A percentile compares a stretch with the other conserved stretches of the same genome.
phyloP scores from a whole-genome alignment of 2,797 vertebrate genomes.

The Sciurus carolinensis region DNA sequence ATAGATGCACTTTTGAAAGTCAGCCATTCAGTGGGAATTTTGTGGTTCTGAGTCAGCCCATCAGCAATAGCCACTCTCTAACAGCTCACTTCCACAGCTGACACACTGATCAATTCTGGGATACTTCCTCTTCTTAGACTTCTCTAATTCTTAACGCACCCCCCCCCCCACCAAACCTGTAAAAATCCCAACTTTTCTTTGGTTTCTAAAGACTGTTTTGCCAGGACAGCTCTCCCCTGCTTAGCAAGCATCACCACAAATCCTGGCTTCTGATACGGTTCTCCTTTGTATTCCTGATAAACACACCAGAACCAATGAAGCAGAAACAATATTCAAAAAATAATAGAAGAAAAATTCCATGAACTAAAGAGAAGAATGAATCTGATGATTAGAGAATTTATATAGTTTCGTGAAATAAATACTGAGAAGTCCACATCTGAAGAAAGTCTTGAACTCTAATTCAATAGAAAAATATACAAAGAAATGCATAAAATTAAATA shows the following conservation, averaged over 20 bases:
- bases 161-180: neutral
- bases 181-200: neutral
- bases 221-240: neutral
- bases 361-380: neutral
- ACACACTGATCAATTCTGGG: neutral
- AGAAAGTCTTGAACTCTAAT: neutral
- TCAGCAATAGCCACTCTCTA: no score
- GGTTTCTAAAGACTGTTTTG: neutral
- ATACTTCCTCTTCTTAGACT: fast-evolving
- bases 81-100: neutral
- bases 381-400: neutral
- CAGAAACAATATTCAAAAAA: neutral
- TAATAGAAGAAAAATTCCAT: neutral
- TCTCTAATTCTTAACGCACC: neutral
- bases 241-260: neutral
- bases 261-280: neutral
- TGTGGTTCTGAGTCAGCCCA: neutral
- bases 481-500: neutral
- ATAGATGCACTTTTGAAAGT: neutral
- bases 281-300: neutral
- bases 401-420: neutral
- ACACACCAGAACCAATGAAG: neutral
- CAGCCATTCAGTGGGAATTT: neutral
- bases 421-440: neutral
- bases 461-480: neutral